Percentiles rank a stretch among this genome's conserved stretches.
Conservation (phyloP, 2,888 invertebrate genomes). For the Ectemnius continuus region DNA sequence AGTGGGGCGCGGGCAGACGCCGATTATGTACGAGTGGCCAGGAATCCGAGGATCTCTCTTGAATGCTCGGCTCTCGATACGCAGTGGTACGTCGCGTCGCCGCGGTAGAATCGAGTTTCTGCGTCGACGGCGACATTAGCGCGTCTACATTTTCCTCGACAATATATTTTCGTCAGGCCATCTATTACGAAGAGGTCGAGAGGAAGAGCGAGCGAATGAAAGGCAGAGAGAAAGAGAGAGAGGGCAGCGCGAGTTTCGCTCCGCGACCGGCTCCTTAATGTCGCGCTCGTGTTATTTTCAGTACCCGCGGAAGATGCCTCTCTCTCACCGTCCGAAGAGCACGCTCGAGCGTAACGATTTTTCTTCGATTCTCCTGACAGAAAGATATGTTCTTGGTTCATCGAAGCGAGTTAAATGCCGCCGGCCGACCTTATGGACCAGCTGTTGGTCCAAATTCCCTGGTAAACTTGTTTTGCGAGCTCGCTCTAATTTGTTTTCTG, state of each 20-base stretch:
- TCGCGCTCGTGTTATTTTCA: slow-evolving; percentile 37
- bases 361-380: slow-evolving; percentile 12
- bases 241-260: neutral
- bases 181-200: slow-evolving; percentile 40
- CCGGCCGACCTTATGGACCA: slow-evolving; percentile 10
- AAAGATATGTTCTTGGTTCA: slow-evolving; percentile 25
- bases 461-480: slow-evolving; percentile 32
- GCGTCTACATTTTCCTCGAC: slow-evolving; percentile 38
- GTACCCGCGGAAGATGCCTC: slow-evolving; percentile 26
- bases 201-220: neutral
- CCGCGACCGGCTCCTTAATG: slow-evolving; percentile 17
- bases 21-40: slow-evolving; percentile 52
- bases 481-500: slow-evolving; percentile 35
- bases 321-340: slow-evolving; percentile 4
- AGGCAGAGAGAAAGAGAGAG: neutral
- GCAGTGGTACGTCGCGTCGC: slow-evolving; percentile 18
- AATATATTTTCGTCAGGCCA: slow-evolving; percentile 47
- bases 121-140: slow-evolving; percentile 50
- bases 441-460: slow-evolving; percentile 15
- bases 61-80: slow-evolving; percentile 49
- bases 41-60: slow-evolving; percentile 49
- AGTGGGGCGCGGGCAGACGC: neutral
- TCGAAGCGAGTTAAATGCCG: slow-evolving; percentile 19
- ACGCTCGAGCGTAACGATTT: slow-evolving; percentile 12
- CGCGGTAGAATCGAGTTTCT: slow-evolving; percentile 44